Base-by-base conservation (phyloP, 1,140 invertebrate genomes). In the Tetragnatha versicolor region DNA sequence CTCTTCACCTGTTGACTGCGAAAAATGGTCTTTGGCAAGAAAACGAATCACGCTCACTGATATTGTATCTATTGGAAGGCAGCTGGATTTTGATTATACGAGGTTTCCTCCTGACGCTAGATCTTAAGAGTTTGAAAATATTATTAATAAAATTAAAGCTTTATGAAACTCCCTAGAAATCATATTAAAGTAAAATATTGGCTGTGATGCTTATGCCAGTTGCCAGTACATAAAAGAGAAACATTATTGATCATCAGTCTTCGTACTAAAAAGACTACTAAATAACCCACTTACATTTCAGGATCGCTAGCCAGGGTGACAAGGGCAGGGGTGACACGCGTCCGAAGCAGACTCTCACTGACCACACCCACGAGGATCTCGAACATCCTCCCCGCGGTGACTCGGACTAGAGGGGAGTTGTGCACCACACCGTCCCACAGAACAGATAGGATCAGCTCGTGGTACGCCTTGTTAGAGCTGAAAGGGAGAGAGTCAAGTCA, bases 381-480 rank as follows among this genome's bases (percentile, higher is more conserved):
- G 85, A 92, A 91, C 58, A 93, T 82, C 27, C 85, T 85, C 27
- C 90, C 90, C 3, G 90, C 87, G 45, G 88, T 87, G 22, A 86
- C 85, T 81, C 90, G 87, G 29, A 92, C 90, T 42, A 85, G 84
- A 27, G 89, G 85, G 75, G 90, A 88, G 76, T 89, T 87, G 86
- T 92, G 90, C 2, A 91, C 89, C 17, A 92, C 90, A 63, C 90
- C 90, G 60, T 92, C 91, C 90, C 91, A 92, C 22, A 93, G 85
- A 78, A 90, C 89, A 70, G 88, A 86, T 63, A 93, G 84, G 58
- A 91, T 86, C 7, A 88, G 83, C 66, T 91, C 89, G 61, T 91
- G 88, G 39, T 80, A 75, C 37, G 35, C 61, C 35, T 69, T 73
- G 6, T 86, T 80, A 66, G 66, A 72, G 27, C 76, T 72, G 47